phyloP scores from a whole-genome alignment of 2,797 vertebrate genomes.

The Hephaestus fuliginosus region DNA sequence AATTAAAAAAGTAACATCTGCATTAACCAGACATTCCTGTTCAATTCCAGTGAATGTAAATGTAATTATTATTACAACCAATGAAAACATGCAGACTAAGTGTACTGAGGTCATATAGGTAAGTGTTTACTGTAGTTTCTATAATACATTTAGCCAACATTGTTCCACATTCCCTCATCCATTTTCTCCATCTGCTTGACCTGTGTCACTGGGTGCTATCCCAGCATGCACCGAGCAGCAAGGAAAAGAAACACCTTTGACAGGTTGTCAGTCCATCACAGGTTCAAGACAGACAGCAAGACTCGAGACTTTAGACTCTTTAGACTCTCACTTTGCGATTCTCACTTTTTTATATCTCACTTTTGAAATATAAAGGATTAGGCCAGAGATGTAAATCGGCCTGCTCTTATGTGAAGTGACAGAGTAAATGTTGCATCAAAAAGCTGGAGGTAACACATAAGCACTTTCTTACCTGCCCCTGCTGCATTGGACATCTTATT shows the following conservation, averaged over 20 bases:
- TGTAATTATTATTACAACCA: background rate
- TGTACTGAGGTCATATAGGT: background rate
- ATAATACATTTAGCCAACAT: background rate
- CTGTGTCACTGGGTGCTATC: conserved; percentile 1
- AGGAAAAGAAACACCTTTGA: background rate
- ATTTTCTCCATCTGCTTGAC: conserved; percentile 23
- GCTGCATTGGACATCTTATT: conserved; percentile 75
- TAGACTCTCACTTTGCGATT: background rate
- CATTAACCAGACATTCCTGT: background rate
- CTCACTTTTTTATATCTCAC: no score
- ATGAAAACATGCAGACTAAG: background rate
- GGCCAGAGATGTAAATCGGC: background rate
- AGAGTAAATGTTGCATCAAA: background rate
- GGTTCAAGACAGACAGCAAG: background rate
- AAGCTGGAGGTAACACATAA: background rate
- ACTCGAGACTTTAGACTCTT: background rate
- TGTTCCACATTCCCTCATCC: background rate
- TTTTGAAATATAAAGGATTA: background rate
- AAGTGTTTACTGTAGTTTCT: background rate
- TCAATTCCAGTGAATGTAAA: background rate
- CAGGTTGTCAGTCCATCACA: conserved; percentile 9
- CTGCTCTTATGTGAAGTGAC: background rate
- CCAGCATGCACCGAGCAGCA: conserved; percentile 38
- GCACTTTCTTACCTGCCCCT: conserved; percentile 81
- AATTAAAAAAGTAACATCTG: background rate